These are phyloP conservation scores for Tenthredo mesomela DNA, from an alignment of 2,888 invertebrate species.

Conservation along the genomic window DNA sequence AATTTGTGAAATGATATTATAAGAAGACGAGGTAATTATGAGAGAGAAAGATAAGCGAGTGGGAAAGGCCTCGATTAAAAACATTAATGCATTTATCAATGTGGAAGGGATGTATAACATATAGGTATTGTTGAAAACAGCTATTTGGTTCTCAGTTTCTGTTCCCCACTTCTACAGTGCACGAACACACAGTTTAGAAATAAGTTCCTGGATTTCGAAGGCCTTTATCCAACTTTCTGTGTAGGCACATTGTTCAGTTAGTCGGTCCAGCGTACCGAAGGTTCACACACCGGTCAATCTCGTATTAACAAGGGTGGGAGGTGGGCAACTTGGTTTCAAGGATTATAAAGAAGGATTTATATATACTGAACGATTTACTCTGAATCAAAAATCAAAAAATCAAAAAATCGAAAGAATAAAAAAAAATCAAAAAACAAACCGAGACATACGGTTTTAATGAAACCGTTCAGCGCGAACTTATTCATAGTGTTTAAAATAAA, in stretches of 20 bases:
- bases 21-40: not conserved
- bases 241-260: not conserved
- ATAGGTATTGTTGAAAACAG: not conserved
- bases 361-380: not conserved
- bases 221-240: not conserved
- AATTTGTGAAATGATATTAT: not conserved
- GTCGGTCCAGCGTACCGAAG: conserved; percentile 27
- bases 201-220: conserved; percentile 9
- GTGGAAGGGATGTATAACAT: conserved; percentile 29
- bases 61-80: conserved; percentile 2
- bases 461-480: not conserved
- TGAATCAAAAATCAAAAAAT: not conserved
- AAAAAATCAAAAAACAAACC: not conserved
- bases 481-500: not conserved
- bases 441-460: not conserved
- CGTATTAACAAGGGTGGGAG: conserved; percentile 20
- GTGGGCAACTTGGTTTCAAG: not conserved
- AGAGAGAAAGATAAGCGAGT: not conserved
- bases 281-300: not conserved
- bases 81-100: not conserved
- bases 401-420: not conserved
- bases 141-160: not conserved
- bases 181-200: conserved; percentile 8
- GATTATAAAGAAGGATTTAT: not conserved
- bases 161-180: conserved; percentile 10